Evolutionary conservation across 2,113 vertebrate genomes (phyloP), one percentile per base, ranked within the genome.

Genomic region (Amphiprion ocellaris): DNA sequence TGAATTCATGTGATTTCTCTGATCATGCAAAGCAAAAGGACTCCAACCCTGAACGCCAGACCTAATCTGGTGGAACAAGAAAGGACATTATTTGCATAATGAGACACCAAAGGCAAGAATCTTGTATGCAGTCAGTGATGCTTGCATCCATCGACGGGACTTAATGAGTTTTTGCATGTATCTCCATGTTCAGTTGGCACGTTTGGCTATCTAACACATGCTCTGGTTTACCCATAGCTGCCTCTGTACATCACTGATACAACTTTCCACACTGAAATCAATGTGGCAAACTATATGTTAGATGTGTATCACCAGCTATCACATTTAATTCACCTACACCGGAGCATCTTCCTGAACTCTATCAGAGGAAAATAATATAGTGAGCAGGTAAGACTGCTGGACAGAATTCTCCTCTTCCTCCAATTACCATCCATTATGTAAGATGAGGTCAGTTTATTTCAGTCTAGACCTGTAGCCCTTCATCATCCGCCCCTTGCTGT

Each of bases 381-480:
- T 1, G 70, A 70, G 44, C 47, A 64, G 58, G 63, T 61, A 0
- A 47, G 50, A 69, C 58, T n/a, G n/a, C 56, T 0, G 17, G 72
- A 81, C 64, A 41, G 47, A 74, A 26, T 70, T 58, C 60, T 59
- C 47, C 15, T 16, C 71, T 37, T 63, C 4, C 41, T 46, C 41
- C 72, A 21, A 85, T 85, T 70, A 79, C 49, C 37, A 79, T 79
- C 80, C 63, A 73, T 86, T 77, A 81, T 69, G 77, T 23, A 55
- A 56, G 70, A 77, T 63, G 62, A 74, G 74, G 72, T 89, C 89
- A 77, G 24, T 83, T 77, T 77, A 69, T 87, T 85, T 60, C 46
- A 37, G 89, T 90, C 91, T 87, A 90, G 93, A 92, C 87, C 62
- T 74, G 85, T 16, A 80, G 69, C 53, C 63, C 66, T 83, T 68